A percentile compares a stretch with the other conserved stretches of the same genome.
Evolutionary conservation across 2,797 vertebrate genomes (phyloP).

Genomic region (Pogoniulus pusillus): DNA sequence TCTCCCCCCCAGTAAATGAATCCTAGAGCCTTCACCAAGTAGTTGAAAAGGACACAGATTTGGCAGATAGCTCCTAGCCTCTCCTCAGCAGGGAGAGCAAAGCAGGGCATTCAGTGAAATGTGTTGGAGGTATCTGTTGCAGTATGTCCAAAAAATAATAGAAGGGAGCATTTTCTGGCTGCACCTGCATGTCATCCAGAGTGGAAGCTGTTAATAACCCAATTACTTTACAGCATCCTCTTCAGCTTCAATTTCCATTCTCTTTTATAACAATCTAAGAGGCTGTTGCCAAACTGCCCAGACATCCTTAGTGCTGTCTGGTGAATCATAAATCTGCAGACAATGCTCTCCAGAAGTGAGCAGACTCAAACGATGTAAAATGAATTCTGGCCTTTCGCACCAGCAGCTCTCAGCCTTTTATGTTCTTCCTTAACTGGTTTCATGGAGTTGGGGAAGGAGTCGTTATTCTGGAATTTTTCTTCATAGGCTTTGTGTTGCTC

Average conservation of each 20-base stretch:
- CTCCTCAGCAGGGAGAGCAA: neutral
- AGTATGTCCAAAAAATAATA: neutral
- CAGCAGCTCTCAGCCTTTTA: neutral
- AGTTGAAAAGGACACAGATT: neutral
- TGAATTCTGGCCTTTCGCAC: neutral
- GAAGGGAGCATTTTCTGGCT: neutral
- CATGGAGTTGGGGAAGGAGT: neutral
- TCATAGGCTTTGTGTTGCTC: neutral
- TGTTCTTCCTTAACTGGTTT: neutral
- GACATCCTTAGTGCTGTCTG: slow-evolving; percentile 11
- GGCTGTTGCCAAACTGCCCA: slow-evolving; percentile 2
- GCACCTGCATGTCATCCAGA: neutral
- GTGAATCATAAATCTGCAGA: slow-evolving; percentile 41
- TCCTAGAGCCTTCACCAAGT: neutral
- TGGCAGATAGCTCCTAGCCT: neutral
- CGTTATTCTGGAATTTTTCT: neutral
- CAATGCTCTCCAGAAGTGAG: neutral
- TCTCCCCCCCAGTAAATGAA: neutral
- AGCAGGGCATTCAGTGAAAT: neutral
- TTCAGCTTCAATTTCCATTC: slow-evolving; percentile 17
- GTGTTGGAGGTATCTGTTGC: neutral
- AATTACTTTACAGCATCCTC: neutral
- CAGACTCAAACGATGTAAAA: neutral
- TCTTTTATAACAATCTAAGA: slow-evolving; percentile 7
- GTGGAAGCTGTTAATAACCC: slow-evolving; percentile 24